These are phyloP conservation scores for Trematocara marginatum DNA, from an alignment of 2,113 vertebrate species.

Conservation along the genomic window DNA sequence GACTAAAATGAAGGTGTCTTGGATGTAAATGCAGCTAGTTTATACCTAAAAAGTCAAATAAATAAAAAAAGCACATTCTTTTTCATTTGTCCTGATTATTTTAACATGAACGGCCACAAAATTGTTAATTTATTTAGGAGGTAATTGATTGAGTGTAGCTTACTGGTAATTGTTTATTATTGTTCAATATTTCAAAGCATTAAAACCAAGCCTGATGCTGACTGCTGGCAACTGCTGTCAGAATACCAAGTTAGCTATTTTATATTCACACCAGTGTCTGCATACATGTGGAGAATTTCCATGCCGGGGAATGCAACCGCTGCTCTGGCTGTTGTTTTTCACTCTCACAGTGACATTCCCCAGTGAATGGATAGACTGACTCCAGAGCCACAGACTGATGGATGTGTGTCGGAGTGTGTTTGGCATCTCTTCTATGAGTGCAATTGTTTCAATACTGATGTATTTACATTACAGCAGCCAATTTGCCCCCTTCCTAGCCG, in stretches of 20 bases:
- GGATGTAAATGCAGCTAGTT: background rate
- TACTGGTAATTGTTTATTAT: background rate
- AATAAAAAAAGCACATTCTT: background rate
- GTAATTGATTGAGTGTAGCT: background rate
- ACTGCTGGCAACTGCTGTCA: background rate
- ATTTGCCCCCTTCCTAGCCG: background rate
- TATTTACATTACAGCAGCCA: background rate
- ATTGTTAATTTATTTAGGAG: background rate
- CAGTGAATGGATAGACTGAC: slow-evolving; percentile 15
- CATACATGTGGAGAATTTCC: slow-evolving; percentile 13
- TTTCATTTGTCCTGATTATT: background rate
- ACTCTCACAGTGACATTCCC: slow-evolving; percentile 18
- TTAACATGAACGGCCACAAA: background rate
- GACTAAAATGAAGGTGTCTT: background rate
- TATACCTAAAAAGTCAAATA: background rate
- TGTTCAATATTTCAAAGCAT: background rate
- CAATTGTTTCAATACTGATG: background rate
- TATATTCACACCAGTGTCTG: slow-evolving; percentile 22
- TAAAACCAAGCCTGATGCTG: background rate
- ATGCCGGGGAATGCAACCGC: slow-evolving; percentile 1
- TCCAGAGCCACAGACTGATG: slow-evolving; percentile 12
- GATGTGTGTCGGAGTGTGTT: background rate
- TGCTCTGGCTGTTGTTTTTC: slow-evolving; percentile 10
- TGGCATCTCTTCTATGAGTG: background rate
- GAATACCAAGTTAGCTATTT: background rate